These are phyloP conservation scores for Lucilia cuprina DNA, from an alignment of 1,140 invertebrate species.

Conservation along the genomic window DNA sequence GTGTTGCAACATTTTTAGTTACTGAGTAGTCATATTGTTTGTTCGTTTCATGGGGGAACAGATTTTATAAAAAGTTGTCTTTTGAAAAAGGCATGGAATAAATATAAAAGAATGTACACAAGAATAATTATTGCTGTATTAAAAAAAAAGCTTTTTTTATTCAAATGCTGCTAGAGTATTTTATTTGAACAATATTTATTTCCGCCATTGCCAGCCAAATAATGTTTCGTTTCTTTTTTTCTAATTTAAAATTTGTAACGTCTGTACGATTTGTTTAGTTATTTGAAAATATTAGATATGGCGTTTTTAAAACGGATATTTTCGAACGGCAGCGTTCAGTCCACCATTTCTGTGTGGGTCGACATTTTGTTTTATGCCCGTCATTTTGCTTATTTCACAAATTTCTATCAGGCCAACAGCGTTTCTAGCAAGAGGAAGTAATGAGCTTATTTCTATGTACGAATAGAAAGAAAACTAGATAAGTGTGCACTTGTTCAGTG, in stretches of 20 bases:
- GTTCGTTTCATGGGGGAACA: constrained; percentile 60
- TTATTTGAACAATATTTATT: too few species aligned
- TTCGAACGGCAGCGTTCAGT: neutral
- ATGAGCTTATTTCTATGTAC: neutral
- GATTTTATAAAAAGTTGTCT: constrained; percentile 39
- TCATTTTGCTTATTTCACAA: constrained; percentile 62
- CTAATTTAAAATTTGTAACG: neutral
- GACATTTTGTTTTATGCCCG: constrained; percentile 63
- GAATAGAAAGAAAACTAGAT: constrained; percentile 5
- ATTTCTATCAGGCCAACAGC: constrained; percentile 52
- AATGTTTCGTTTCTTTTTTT: neutral
- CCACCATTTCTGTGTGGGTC: constrained; percentile 30
- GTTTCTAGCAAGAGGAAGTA: constrained; percentile 26
- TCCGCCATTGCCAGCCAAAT: neutral
- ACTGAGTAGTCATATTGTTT: constrained; percentile 62
- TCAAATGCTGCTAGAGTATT: too few species aligned
- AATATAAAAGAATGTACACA: neutral
- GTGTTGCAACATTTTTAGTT: constrained; percentile 49
- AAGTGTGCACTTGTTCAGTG: neutral
- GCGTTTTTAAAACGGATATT: neutral
- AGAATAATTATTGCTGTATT: too few species aligned
- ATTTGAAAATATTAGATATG: constrained; percentile 13
- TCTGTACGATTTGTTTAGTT: neutral
- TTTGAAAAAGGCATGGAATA: neutral
- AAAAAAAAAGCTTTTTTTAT: neutral